Conservation (phyloP, 2,888 invertebrate species). For the Rhynchonema sp. region DNA sequence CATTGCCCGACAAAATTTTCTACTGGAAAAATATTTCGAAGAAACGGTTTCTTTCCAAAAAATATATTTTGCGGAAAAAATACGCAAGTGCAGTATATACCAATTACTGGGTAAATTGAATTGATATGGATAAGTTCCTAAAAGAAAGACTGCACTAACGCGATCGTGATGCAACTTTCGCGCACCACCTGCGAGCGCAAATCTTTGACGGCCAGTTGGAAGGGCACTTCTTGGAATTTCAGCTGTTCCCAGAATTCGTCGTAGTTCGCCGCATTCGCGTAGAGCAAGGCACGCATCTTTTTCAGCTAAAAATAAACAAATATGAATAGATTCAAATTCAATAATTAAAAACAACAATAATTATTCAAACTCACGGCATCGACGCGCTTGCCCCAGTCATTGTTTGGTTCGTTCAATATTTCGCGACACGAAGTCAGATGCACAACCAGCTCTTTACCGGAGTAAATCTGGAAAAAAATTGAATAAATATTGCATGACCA, state of each 20-base stretch:
- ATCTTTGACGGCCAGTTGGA: slow-evolving; percentile 63
- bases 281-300: slow-evolving; percentile 57
- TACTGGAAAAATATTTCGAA: too few species aligned
- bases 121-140: not conserved
- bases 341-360: not conserved
- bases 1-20: too few species aligned
- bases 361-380: slow-evolving; percentile 51
- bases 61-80: too few species aligned
- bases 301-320: slow-evolving; percentile 45
- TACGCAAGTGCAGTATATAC: too few species aligned
- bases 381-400: slow-evolving; percentile 84
- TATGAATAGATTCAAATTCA: not conserved
- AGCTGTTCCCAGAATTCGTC: slow-evolving; percentile 53
- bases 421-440: slow-evolving; percentile 52
- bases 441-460: slow-evolving; percentile 60
- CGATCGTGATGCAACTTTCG: slow-evolving; percentile 83
- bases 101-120: too few species aligned
- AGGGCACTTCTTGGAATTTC: slow-evolving; percentile 56
- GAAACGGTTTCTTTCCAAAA: too few species aligned
- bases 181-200: slow-evolving; percentile 78
- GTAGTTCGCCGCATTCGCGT: slow-evolving; percentile 57
- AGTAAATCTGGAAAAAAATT: slow-evolving; percentile 50
- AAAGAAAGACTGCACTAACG: slow-evolving; percentile 36
- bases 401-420: slow-evolving; percentile 53
- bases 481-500: too few species aligned